Percentiles rank a stretch among this genome's conserved stretches.
Evolutionary conservation across 2,113 vertebrate species (phyloP).

Genomic region (Vireo altiloquus): DNA sequence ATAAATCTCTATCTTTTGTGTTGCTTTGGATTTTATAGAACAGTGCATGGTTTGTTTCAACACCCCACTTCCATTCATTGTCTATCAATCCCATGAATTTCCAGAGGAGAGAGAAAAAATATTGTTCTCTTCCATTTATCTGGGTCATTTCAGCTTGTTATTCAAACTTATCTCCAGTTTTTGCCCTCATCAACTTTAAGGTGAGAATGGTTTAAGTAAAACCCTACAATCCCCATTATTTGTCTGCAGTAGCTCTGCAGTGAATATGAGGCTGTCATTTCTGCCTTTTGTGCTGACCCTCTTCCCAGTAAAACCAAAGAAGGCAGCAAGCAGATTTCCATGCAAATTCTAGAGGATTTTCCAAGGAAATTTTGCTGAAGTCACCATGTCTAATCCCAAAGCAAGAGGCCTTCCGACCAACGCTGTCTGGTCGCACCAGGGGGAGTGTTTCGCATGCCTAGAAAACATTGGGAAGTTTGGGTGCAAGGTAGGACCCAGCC

Average conservation of each 20-base stretch:
- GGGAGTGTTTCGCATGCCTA: not conserved
- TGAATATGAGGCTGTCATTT: not conserved
- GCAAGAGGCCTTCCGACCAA: not conserved
- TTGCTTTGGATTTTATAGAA: not conserved
- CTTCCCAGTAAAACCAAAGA: not conserved
- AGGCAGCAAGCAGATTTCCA: not conserved
- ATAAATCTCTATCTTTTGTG: not conserved
- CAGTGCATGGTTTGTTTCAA: not conserved
- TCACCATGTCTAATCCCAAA: not conserved
- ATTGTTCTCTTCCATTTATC: not conserved
- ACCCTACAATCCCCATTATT: not conserved
- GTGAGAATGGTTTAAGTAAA: not conserved
- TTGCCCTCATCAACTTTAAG: not conserved
- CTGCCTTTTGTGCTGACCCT: not conserved
- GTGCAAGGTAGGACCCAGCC: not conserved
- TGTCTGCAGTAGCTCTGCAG: not conserved
- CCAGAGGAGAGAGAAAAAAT: not conserved
- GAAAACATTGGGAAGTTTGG: fast-evolving
- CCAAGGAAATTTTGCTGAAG: not conserved
- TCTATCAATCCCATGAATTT: not conserved
- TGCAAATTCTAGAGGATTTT: not conserved
- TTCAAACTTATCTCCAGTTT: not conserved
- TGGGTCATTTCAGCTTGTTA: not conserved
- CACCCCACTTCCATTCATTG: not conserved
- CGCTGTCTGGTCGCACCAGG: not conserved